Evolutionary conservation across 2,888 invertebrate genomes (phyloP), one percentile per base, ranked within the genome.

Genomic region (Nemapogon koenigi): DNA sequence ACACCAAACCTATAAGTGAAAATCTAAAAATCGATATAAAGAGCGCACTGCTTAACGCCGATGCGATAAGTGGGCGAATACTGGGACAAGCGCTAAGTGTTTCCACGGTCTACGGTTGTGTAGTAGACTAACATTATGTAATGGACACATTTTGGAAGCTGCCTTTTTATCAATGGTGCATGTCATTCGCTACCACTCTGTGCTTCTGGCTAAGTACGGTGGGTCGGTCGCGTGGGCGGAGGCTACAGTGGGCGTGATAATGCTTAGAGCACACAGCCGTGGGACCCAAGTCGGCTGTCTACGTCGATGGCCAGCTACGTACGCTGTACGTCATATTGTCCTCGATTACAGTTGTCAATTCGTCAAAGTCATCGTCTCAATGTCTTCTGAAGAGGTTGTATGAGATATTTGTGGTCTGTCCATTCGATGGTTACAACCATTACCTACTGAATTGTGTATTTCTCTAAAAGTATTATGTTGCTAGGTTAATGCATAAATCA

Each of bases 221-320:
- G 29, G 41, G 41, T 30, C 16, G 27, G 28, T 11, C 11, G 8
- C 10, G 55, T 56, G 55, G 65, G 65, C 62, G 70, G 60, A 59
- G 57, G 65, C 63, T 66, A 71, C 64, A 50, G 70, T 75, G 69
- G 76, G 73, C 62, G 75, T 71, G 75, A 71, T 78, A 78, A 78
- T 76, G 70, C 69, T 59, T 61, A 60, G 57, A 51, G 67, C 62
- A 76, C 59, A 75, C 69, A 68, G 63, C 68, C 73, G 75, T 76
- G 73, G 67, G 73, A 70, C 62, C 66, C 59, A 62, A 70, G n/a
- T n/a, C n/a, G n/a, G n/a, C n/a, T 70, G 66, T 72, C 73, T 67
- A 68, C 52, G 45, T 49, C n/a, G n/a, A 54, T 45, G 49, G 51
- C 50, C 53, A 68, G 71, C 68, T 70, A 57, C 65, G 60, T 62